These are phyloP conservation scores for Aricia agestis DNA, from an alignment of 1,140 invertebrate species.

Conservation along the genomic window DNA sequence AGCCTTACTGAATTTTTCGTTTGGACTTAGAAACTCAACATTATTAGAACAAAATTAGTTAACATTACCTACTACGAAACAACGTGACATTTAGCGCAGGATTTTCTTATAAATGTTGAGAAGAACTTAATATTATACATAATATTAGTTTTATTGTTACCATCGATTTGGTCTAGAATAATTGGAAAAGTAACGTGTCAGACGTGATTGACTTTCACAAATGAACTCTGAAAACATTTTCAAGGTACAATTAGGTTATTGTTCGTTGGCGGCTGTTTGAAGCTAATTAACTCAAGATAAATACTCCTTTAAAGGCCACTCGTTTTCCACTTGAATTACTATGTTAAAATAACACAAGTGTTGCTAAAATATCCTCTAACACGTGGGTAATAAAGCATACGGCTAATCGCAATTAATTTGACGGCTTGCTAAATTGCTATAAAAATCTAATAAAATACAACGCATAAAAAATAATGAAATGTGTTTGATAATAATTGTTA, in stretches of 20 bases:
- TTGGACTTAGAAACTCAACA: too few species aligned
- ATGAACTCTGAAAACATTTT: neutral
- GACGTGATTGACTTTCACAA: neutral
- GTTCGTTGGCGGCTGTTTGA: neutral
- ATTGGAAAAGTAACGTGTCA: slow-evolving; percentile 1
- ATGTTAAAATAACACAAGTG: neutral
- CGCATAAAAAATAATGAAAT: neutral
- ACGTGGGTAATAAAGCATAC: neutral
- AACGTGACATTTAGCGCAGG: too few species aligned
- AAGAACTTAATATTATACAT: too few species aligned
- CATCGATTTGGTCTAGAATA: too few species aligned
- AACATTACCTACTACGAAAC: too few species aligned
- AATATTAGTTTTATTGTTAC: too few species aligned
- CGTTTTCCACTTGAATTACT: neutral
- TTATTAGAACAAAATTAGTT: too few species aligned
- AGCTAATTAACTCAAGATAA: slow-evolving; percentile 5
- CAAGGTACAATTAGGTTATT: neutral
- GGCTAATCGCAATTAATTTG: neutral
- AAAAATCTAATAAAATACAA: neutral
- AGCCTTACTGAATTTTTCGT: too few species aligned
- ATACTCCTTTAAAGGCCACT: slow-evolving; percentile 6
- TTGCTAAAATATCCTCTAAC: neutral
- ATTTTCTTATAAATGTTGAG: too few species aligned
- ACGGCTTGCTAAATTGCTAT: neutral
- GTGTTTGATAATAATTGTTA: too few species aligned